phyloP scores from a whole-genome alignment of 2,113 vertebrate species.

The Psittacula cyanocephala region DNA sequence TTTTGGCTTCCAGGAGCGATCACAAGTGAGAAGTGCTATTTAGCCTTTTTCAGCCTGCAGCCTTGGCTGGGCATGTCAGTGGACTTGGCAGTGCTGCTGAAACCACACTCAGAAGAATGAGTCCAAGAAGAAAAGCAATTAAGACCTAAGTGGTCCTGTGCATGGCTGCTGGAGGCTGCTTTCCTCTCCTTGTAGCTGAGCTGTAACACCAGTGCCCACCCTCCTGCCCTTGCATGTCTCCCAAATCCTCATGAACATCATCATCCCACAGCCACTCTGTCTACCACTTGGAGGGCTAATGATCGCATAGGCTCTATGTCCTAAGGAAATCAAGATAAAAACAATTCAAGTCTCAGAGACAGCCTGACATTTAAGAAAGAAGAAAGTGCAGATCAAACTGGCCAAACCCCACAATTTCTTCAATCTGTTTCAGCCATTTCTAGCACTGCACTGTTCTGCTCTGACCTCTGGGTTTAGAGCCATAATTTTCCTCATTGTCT shows the following conservation, averaged over 20 bases:
- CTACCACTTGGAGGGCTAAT: background rate
- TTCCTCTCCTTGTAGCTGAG: background rate
- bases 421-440: background rate
- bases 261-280: background rate
- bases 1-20: background rate
- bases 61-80: background rate
- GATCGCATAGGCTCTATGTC: background rate
- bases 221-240: background rate
- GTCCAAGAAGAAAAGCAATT: background rate
- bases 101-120: background rate
- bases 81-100: background rate
- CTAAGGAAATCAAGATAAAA: background rate
- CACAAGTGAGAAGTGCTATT: background rate
- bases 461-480: background rate
- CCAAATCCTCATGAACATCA: background rate
- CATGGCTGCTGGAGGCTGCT: background rate
- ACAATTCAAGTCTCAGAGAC: background rate
- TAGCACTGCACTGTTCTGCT: background rate
- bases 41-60: background rate
- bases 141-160: background rate
- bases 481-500: background rate
- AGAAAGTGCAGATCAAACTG: background rate
- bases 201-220: background rate
- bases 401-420: fast-evolving
- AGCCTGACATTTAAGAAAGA: background rate